Evolutionary conservation across 2,113 vertebrate genomes (phyloP).

Genomic region (Mesembrinibis cayennensis): DNA sequence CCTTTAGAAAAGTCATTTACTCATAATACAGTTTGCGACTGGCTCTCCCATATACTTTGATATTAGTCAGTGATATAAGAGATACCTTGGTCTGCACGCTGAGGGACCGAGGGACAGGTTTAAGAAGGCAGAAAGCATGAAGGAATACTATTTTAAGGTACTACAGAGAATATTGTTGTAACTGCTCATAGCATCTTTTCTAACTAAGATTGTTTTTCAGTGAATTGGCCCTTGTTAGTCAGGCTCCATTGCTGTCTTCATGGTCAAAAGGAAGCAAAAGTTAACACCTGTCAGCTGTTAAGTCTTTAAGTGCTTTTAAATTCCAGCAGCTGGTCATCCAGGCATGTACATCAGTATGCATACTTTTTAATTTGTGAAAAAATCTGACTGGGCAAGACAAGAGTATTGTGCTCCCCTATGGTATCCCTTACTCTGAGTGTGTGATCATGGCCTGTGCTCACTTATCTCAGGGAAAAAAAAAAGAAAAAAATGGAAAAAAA

Average conservation of each 20-base stretch:
- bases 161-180: background rate
- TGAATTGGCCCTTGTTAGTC: slow-evolving; percentile 38
- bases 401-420: background rate
- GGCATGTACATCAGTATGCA: rapidly evolving
- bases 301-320: background rate
- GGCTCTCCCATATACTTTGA: background rate
- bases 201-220: background rate
- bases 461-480: no score
- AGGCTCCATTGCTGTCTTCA: background rate
- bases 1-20: background rate
- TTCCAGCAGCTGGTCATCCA: background rate
- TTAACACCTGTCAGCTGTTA: background rate
- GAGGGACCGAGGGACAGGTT: background rate
- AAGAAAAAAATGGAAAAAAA: no score
- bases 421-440: background rate
- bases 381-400: background rate
- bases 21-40: background rate
- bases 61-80: background rate
- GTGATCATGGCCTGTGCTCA: background rate
- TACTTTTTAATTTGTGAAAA: background rate
- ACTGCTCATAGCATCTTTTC: background rate
- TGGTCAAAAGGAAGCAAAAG: background rate
- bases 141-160: background rate
- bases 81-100: rapidly evolving
- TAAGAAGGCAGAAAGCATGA: background rate